Percentiles rank a stretch among this genome's conserved stretches.
phyloP scores from a whole-genome alignment of 2,113 vertebrate species.

The Drymodes brunneopygia region DNA sequence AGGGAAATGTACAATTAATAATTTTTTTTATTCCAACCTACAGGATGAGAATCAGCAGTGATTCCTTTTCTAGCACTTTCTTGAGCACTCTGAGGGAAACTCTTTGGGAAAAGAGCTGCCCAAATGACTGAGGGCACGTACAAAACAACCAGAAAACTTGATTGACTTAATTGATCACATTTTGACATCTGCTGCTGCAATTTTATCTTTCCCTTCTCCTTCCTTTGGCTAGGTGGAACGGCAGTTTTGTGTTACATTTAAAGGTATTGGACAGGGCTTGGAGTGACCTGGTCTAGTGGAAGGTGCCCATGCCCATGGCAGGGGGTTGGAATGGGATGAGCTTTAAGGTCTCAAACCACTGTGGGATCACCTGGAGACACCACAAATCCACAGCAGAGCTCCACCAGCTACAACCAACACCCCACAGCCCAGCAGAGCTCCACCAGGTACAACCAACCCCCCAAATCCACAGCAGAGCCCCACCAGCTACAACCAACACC shows the following conservation, averaged over 20 bases:
- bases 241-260: not conserved
- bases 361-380: not conserved
- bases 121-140: accelerated
- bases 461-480: too few relatives aligned
- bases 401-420: too few relatives aligned
- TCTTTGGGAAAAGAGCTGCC: not conserved
- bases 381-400: not conserved
- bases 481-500: too few relatives aligned
- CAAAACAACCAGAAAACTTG: not conserved
- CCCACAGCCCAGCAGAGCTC: too few relatives aligned
- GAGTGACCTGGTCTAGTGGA: not conserved
- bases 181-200: not conserved
- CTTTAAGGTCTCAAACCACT: not conserved
- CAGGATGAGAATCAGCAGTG: not conserved
- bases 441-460: too few relatives aligned
- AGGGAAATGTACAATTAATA: not conserved
- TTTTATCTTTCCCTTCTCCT: not conserved
- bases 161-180: not conserved
- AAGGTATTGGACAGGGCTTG: accelerated
- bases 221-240: not conserved
- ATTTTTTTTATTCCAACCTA: not conserved
- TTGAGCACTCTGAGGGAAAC: not conserved
- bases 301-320: not conserved
- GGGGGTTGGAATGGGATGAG: not conserved
- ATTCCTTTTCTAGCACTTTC: not conserved